These are phyloP conservation scores for Folsomia manolachei DNA, from an alignment of 2,888 invertebrate species.

Conservation along the genomic window DNA sequence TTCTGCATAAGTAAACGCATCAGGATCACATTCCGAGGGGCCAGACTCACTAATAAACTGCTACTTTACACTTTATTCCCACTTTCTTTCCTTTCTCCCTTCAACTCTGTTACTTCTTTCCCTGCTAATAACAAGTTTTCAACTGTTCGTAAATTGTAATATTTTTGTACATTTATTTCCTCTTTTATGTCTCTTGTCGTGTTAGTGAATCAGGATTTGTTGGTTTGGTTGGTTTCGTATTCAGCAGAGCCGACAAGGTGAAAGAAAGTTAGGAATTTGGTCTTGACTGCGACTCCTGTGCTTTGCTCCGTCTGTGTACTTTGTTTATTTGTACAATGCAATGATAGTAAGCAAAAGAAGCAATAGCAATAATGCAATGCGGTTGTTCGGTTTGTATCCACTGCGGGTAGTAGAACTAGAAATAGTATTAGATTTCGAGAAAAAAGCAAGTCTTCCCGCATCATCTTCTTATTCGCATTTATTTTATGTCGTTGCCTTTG, in stretches of 20 bases:
- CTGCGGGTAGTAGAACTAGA: background rate
- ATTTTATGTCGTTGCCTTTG: background rate
- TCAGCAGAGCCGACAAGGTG: background rate
- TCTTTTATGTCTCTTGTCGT: slow-evolving; percentile 19
- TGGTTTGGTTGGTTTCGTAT: background rate
- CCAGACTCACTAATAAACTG: slow-evolving; percentile 8
- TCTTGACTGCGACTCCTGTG: background rate
- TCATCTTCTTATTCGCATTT: background rate
- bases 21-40: too few relatives aligned
- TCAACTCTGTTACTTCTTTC: too few relatives aligned
- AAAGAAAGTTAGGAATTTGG: background rate
- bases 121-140: slow-evolving; percentile 19
- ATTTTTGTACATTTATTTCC: slow-evolving; percentile 20
- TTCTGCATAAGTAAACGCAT: background rate
- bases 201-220: slow-evolving; percentile 19
- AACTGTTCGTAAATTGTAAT: slow-evolving; percentile 22
- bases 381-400: too few relatives aligned
- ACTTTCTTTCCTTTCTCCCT: background rate
- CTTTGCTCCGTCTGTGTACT: background rate
- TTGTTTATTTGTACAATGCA: too few relatives aligned
- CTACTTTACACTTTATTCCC: slow-evolving; percentile 3
- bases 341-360: too few relatives aligned
- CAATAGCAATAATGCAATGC: too few relatives aligned
- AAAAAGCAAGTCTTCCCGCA: background rate
- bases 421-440: too few relatives aligned